Evolutionary conservation across 2,113 vertebrate genomes (phyloP), one percentile per base, ranked within the genome.

Genomic region (Pseudopodoces humilis): DNA sequence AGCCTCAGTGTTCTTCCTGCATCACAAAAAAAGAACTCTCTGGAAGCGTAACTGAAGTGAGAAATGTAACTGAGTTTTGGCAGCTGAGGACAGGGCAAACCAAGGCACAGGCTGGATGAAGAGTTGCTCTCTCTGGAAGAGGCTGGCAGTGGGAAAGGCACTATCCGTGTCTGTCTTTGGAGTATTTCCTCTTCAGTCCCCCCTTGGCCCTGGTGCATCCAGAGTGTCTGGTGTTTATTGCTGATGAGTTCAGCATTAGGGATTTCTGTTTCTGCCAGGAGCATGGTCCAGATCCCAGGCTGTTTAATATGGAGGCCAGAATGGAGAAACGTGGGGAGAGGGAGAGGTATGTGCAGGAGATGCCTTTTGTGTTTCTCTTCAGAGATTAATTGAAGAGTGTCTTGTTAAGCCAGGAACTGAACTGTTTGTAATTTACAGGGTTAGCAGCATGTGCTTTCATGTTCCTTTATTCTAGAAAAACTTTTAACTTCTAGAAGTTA

Each of bases 221-320:
- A 74, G 67, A 53, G 46, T n/a, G 28, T 53, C 72, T 74, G 37
- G 56, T 75, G 43, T 85, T 83, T 35, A 43, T 43, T 71, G 62
- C 67, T 75, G 50, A 46, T 47, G 79, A 71, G 44, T 70, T 92
- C 65, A 90, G 75, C 24, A 4, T 60, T 56, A 60, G 41, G 33
- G 35, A 75, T 83, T 77, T 93, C 44, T 63, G 65, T 27, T 92
- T 83, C 58, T 92, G 71, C 76, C 86, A 95, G 63, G n/a, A 71
- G 16, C 7, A 0, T 44, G 46, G 35, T 90, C 37, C 63, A 86
- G 59, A 79, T 47, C n/a, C 28, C 47, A 52, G 49, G 24, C 55
- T 83, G 37, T 80, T 88, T 80, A 39, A 43, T 60, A 4, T 17
- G 15, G 80, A 86, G n/a, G 67, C 49, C 75, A 79, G 55, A 90